Evolutionary conservation across 2,888 invertebrate genomes (phyloP).

Genomic region (Lithodes maja): DNA sequence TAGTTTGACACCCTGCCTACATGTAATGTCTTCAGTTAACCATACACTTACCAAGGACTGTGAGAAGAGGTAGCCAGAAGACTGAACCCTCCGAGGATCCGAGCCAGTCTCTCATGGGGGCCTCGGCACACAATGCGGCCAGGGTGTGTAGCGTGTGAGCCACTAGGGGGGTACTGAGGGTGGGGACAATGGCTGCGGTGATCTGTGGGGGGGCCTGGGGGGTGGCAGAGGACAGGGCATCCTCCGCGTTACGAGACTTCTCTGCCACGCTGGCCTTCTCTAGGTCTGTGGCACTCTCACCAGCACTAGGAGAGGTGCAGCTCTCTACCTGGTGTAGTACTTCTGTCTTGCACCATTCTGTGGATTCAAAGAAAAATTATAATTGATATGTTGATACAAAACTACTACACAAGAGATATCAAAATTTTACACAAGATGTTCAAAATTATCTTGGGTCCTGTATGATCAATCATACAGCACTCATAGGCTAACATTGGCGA

Average conservation of each 20-base stretch:
- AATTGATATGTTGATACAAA: too few species aligned
- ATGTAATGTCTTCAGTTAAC: too few species aligned
- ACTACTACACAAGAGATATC: too few species aligned
- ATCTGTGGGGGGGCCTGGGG: slow-evolving; percentile 53
- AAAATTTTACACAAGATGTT: too few species aligned
- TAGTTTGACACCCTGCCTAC: too few species aligned
- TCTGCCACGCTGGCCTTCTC: slow-evolving; percentile 62
- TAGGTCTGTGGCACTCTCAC: slow-evolving; percentile 64
- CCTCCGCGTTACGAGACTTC: slow-evolving; percentile 46
- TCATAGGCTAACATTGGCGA: too few species aligned
- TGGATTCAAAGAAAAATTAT: background rate
- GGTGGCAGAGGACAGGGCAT: slow-evolving; percentile 48
- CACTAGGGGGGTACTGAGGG: slow-evolving; percentile 55
- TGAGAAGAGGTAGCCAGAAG: slow-evolving; percentile 91
- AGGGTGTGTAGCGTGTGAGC: slow-evolving; percentile 82
- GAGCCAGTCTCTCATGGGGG: slow-evolving; percentile 90
- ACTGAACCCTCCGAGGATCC: slow-evolving; percentile 85
- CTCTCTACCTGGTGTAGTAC: slow-evolving; percentile 66
- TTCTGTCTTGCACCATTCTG: slow-evolving; percentile 71
- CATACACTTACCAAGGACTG: slow-evolving; percentile 80
- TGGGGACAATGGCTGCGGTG: slow-evolving; percentile 62
- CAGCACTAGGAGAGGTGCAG: slow-evolving; percentile 61
- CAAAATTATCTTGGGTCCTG: too few species aligned
- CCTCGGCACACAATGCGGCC: slow-evolving; percentile 86
- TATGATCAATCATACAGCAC: too few species aligned